Conservation (phyloP, 2,113 vertebrate genomes). For the Coturnix japonica region DNA sequence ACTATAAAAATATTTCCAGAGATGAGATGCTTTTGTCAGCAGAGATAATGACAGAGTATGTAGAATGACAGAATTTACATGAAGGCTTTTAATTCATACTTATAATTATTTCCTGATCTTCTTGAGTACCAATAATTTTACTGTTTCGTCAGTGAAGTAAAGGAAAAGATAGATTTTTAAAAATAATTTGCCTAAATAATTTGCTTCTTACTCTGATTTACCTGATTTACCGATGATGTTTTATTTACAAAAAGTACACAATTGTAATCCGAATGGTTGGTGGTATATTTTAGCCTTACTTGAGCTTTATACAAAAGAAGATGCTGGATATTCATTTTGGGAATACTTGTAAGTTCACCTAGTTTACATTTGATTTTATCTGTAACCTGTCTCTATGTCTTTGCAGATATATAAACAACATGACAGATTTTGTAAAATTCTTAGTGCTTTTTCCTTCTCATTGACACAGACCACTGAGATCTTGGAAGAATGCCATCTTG, state of each 20-base stretch:
- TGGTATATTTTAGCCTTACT: background rate
- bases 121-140: background rate
- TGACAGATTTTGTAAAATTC: background rate
- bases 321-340: background rate
- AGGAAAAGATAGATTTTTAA: background rate
- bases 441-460: background rate
- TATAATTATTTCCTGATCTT: slow-evolving; percentile 11
- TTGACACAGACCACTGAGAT: background rate
- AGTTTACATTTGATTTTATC: background rate
- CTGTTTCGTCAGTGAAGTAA: background rate
- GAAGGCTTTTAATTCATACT: slow-evolving; percentile 3
- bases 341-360: background rate
- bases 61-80: background rate
- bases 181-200: slow-evolving; percentile 16
- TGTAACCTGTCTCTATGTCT: background rate
- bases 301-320: background rate
- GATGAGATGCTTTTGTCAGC: background rate
- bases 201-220: background rate
- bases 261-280: background rate
- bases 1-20: background rate
- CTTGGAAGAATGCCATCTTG: background rate
- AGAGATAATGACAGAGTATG: background rate
- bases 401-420: background rate
- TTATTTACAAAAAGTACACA: background rate
- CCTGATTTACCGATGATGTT: background rate